Percentiles rank a stretch among this genome's conserved stretches.
phyloP scores from a whole-genome alignment of 2,113 vertebrate species.

The Cettia cetti region DNA sequence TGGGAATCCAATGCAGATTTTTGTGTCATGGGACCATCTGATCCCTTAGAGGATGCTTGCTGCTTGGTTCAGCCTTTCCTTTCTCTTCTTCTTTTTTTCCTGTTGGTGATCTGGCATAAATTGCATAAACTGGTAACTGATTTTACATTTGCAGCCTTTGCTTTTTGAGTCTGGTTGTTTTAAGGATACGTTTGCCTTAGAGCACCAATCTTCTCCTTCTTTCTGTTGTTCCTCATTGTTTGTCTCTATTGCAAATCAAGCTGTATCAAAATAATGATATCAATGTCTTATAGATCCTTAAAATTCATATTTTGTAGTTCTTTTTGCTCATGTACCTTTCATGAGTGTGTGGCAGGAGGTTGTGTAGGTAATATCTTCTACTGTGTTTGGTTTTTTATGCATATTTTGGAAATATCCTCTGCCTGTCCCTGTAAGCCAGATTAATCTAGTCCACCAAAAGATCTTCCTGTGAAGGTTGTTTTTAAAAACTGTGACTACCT shows the following conservation, averaged over 20 bases:
- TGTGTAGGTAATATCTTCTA: background rate
- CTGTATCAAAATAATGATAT: background rate
- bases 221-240: background rate
- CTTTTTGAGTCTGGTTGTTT: background rate
- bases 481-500: background rate
- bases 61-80: background rate
- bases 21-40: fast-evolving
- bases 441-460: background rate
- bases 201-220: background rate
- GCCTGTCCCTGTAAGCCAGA: background rate
- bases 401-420: background rate
- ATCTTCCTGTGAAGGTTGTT: fast-evolving
- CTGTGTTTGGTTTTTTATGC: fast-evolving
- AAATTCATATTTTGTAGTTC: background rate
- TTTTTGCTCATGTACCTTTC: background rate
- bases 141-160: background rate
- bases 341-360: background rate
- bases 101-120: background rate
- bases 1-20: background rate
- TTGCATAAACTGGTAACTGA: background rate
- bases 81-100: background rate
- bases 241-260: background rate
- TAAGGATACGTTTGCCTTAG: background rate
- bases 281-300: background rate
- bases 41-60: background rate